phyloP scores from a whole-genome alignment of 2,888 invertebrate species.

The Ophraella communa region DNA sequence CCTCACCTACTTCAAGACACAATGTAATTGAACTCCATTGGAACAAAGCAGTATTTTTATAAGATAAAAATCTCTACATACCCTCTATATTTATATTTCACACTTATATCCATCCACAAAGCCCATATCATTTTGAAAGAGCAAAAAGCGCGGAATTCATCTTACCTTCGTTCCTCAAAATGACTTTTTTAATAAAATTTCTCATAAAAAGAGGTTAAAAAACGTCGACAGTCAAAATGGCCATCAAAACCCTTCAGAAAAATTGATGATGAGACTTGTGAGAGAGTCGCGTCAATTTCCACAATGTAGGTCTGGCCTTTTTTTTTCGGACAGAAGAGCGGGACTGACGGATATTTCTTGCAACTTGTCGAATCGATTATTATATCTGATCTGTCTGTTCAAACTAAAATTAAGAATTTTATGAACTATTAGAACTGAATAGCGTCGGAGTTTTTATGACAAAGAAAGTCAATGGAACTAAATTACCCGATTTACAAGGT shows the following conservation, averaged over 20 bases:
- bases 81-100: neutral
- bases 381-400: slow-evolving; percentile 25
- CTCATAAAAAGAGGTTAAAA: slow-evolving; percentile 28
- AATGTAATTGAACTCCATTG: neutral
- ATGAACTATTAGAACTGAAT: neutral
- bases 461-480: too few relatives aligned
- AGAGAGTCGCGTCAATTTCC: slow-evolving; percentile 32
- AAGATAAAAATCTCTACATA: neutral
- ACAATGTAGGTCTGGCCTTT: slow-evolving; percentile 22
- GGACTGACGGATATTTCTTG: slow-evolving; percentile 28
- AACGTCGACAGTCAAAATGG: slow-evolving; percentile 30
- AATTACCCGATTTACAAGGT: too few relatives aligned
- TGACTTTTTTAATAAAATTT: slow-evolving; percentile 35
- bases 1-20: neutral
- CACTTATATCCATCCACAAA: slow-evolving; percentile 1
- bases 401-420: slow-evolving; percentile 21
- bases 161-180: slow-evolving; percentile 26
- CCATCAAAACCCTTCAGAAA: slow-evolving; percentile 32
- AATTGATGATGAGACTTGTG: slow-evolving; percentile 32
- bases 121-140: slow-evolving; percentile 6
- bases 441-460: too few relatives aligned
- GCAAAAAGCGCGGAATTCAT: slow-evolving; percentile 18
- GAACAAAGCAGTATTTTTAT: neutral
- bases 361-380: slow-evolving; percentile 21
- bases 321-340: slow-evolving; percentile 28